phyloP scores from a whole-genome alignment of 2,888 invertebrate genomes.

The Latrodectus hesperus region DNA sequence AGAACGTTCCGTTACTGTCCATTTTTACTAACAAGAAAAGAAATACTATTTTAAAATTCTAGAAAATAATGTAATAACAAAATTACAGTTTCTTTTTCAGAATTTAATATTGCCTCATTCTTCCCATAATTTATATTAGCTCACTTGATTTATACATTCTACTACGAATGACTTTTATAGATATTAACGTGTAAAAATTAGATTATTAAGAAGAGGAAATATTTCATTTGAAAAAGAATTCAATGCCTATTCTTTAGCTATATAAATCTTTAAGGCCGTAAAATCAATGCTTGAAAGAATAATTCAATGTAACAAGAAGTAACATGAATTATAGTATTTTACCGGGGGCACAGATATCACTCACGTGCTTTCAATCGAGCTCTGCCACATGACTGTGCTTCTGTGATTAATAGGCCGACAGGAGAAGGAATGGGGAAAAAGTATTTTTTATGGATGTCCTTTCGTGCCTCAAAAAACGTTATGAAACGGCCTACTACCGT shows the following conservation, averaged over 20 bases:
- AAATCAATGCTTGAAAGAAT: slow-evolving; percentile 1
- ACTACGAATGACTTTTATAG: too few species aligned
- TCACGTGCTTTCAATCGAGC: slow-evolving; percentile 33
- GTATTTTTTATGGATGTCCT: slow-evolving; percentile 32
- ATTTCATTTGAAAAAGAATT: too few species aligned
- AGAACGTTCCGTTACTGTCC: too few species aligned
- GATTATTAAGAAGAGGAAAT: too few species aligned
- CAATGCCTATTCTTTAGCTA: neutral
- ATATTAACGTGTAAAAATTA: too few species aligned
- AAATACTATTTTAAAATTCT: too few species aligned
- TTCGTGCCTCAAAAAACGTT: slow-evolving; percentile 39
- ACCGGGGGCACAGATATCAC: neutral
- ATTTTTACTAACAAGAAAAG: too few species aligned
- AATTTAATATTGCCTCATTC: too few species aligned
- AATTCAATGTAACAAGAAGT: slow-evolving; percentile 9
- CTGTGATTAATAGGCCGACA: slow-evolving; percentile 33
- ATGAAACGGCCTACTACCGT: slow-evolving; percentile 38
- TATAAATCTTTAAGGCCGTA: neutral
- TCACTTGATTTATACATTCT: too few species aligned
- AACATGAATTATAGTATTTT: slow-evolving; percentile 14
- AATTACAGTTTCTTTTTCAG: too few species aligned
- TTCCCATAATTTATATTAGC: too few species aligned
- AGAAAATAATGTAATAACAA: too few species aligned
- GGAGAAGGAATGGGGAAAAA: slow-evolving; percentile 12
- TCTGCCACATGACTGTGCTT: slow-evolving; percentile 14